Evolutionary conservation across 2,113 vertebrate species (phyloP).

Genomic region (Xiphorhynchus elegans): DNA sequence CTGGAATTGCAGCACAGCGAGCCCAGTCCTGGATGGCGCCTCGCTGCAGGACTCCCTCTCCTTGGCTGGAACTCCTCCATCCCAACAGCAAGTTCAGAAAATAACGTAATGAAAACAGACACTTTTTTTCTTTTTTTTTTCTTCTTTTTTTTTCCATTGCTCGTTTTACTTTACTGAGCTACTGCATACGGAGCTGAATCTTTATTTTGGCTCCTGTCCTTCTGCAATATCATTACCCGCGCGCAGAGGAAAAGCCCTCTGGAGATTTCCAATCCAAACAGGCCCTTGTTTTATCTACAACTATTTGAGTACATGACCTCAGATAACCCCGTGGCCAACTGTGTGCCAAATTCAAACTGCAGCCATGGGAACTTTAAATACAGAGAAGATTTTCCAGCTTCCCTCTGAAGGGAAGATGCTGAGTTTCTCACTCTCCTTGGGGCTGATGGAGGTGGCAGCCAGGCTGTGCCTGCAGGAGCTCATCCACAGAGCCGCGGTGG

Average conservation of each 20-base stretch:
- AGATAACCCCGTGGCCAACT: constrained; percentile 52
- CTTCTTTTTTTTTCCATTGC: neutral
- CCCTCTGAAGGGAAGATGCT: neutral
- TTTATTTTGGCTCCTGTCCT: constrained; percentile 59
- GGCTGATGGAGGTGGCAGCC: rapidly evolving
- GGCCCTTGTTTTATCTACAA: constrained; percentile 66
- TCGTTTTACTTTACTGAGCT: constrained; percentile 55
- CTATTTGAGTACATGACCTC: constrained; percentile 65
- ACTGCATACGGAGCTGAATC: constrained; percentile 14
- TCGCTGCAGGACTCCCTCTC: neutral
- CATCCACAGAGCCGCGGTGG: rapidly evolving
- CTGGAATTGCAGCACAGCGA: rapidly evolving
- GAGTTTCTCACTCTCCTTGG: neutral
- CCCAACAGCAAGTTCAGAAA: constrained; percentile 35
- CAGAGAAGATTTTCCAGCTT: constrained; percentile 23
- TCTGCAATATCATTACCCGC: constrained; percentile 4
- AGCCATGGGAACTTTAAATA: constrained; percentile 68
- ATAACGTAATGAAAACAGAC: constrained; percentile 21
- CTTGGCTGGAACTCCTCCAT: constrained; percentile 5
- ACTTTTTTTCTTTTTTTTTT: neutral
- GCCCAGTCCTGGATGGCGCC: neutral
- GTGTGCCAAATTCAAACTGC: constrained; percentile 43
- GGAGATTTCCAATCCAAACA: constrained; percentile 70
- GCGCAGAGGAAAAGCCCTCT: constrained; percentile 57
- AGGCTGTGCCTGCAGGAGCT: rapidly evolving